Evolutionary conservation across 2,113 vertebrate genomes (phyloP), one percentile per base, ranked within the genome.

Genomic region (Oxyura jamaicensis): DNA sequence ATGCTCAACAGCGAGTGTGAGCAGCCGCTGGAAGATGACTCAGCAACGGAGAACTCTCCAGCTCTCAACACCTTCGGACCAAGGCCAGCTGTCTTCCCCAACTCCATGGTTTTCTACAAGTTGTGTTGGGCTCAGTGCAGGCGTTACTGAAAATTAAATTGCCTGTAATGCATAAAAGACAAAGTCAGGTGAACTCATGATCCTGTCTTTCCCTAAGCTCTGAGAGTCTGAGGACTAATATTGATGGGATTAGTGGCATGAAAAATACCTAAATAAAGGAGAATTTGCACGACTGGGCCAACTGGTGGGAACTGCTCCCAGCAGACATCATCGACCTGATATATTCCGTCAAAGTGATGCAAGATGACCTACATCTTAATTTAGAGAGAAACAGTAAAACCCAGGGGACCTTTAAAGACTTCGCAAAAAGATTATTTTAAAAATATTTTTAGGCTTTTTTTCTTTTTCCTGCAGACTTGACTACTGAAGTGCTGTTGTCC

Each of bases 181-280:
- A 42, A 91, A 83, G 71, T 42, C 31, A 86, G 28, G 8, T 53
- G 52, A 78, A 78, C 23, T 60, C 74, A 94, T 1, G 0, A 82
- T 69, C 39, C 46, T 11, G 13, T 39, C 16, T 74, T 22, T 42
- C 22, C 22, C 33, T 31, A 94, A 95, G 68, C 35, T 80, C 52
- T 75, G 44, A 50, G 56, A 81, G 29, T 68, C 53, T 44, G 33
- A 1, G 33, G 39, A 77, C 28, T 73, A 35, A 66, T 20, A 35
- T 2, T 56, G 29, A 86, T 65, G 18, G 42, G 52, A 90, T 67
- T 85, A 77, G 59, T 67, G 68, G 12, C 26, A 44, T 13, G 12
- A 88, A 74, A 93, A 90, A 60, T 41, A 88, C 26, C 26, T 72
- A 83, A 28, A 90, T 65, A 86, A 86, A 67, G n/a, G 26, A 91